Percentiles rank a stretch among this genome's conserved stretches.
These are phyloP conservation scores for Anastatus disparis DNA, from an alignment of 1,140 invertebrate genomes.

Conservation along the genomic window DNA sequence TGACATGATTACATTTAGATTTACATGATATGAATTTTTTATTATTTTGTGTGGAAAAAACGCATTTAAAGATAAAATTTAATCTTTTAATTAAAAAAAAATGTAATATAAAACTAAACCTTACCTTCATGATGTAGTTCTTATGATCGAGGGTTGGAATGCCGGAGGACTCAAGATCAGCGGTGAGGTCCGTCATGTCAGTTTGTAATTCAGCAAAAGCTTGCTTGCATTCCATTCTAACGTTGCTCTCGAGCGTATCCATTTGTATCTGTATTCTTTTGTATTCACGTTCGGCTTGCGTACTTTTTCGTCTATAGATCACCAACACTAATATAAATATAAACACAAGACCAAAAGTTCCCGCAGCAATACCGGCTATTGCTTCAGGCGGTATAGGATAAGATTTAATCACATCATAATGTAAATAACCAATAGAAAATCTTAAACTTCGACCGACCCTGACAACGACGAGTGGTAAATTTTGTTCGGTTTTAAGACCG, in stretches of 20 bases:
- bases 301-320: slow-evolving; percentile 90
- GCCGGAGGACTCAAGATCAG: slow-evolving; percentile 93
- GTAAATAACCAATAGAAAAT: slow-evolving; percentile 88
- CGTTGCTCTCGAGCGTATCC: slow-evolving; percentile 98
- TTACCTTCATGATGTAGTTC: slow-evolving; percentile 93
- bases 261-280: slow-evolving; percentile 99
- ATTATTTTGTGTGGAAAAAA: too few relatives aligned
- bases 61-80: too few relatives aligned
- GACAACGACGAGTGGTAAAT: slow-evolving; percentile 89
- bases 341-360: slow-evolving; percentile 84
- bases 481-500: slow-evolving; percentile 78
- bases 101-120: too few relatives aligned
- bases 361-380: slow-evolving; percentile 84
- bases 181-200: slow-evolving; percentile 97
- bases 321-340: slow-evolving; percentile 88
- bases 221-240: slow-evolving; percentile 96
- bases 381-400: slow-evolving; percentile 89
- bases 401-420: slow-evolving; percentile 87
- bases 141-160: slow-evolving; percentile 96
- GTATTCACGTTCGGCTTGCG: slow-evolving; percentile 94
- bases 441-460: slow-evolving; percentile 86
- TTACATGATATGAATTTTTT: too few relatives aligned
- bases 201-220: slow-evolving; percentile 99
- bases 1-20: too few relatives aligned
- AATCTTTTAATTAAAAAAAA: too few relatives aligned